Percentiles rank a stretch among this genome's conserved stretches.
phyloP scores from a whole-genome alignment of 2,797 vertebrate species.

The Salarias fasciatus region DNA sequence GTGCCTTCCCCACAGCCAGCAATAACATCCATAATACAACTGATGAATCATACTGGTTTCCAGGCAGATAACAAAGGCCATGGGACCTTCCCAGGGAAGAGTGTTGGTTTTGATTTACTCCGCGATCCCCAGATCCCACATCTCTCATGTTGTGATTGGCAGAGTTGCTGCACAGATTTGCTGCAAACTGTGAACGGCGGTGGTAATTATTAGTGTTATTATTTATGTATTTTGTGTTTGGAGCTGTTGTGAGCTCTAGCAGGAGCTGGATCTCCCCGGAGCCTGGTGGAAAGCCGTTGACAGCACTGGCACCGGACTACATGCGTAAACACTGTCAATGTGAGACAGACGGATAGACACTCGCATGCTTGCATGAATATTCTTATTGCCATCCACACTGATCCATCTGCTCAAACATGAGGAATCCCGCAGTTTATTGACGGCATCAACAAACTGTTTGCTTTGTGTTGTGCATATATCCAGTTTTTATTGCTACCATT shows the following conservation, averaged over 20 bases:
- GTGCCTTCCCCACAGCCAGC: slow-evolving; percentile 51
- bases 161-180: slow-evolving; percentile 30
- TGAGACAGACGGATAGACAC: slow-evolving; percentile 7
- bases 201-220: slow-evolving; percentile 49
- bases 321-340: slow-evolving; percentile 16
- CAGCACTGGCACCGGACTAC: slow-evolving; percentile 40
- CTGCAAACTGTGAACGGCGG: slow-evolving; percentile 21
- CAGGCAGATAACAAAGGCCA: slow-evolving; percentile 65
- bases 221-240: slow-evolving; percentile 54
- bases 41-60: slow-evolving; percentile 59
- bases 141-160: slow-evolving; percentile 25
- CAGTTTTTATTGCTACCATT: not conserved
- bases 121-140: slow-evolving; percentile 33
- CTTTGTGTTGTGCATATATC: not conserved
- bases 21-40: slow-evolving; percentile 58
- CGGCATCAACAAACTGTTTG: slow-evolving; percentile 1
- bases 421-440: slow-evolving; percentile 5
- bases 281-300: slow-evolving; percentile 32
- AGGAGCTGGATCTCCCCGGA: slow-evolving; percentile 5
- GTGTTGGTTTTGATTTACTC: slow-evolving; percentile 59
- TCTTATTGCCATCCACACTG: slow-evolving; percentile 6
- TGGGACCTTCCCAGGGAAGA: slow-evolving; percentile 45
- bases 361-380: not conserved
- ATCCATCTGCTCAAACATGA: slow-evolving; percentile 16
- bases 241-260: slow-evolving; percentile 23